Percentiles rank a stretch among this genome's conserved stretches.
Conservation (phyloP, 2,113 vertebrate species). For the Pycnonotus jocosus region DNA sequence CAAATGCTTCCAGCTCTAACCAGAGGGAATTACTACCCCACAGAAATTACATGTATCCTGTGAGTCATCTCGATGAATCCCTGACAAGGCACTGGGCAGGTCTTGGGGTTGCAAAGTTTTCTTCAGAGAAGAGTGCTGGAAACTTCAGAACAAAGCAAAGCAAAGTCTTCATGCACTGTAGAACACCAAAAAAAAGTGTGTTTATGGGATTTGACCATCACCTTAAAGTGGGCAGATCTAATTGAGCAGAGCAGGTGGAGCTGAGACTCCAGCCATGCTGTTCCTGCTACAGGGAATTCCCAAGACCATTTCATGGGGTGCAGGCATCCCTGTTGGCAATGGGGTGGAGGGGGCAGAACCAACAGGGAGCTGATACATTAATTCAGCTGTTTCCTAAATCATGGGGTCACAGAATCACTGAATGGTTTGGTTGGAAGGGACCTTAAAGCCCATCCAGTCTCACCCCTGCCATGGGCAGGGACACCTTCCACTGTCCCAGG, state of each 20-base stretch:
- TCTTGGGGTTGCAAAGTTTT: neutral
- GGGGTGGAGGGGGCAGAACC: neutral
- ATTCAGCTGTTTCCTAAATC: neutral
- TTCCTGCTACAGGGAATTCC: neutral
- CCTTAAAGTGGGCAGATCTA: neutral
- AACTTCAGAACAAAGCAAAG: neutral
- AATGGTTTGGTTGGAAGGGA: neutral
- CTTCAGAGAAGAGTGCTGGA: neutral
- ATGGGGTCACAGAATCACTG: neutral
- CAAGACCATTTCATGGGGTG: neutral
- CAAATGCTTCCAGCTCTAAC: neutral
- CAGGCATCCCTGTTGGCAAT: neutral
- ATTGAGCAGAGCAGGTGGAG: neutral
- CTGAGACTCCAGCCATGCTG: neutral
- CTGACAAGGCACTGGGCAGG: neutral
- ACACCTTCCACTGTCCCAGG: neutral
- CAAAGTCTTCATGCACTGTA: neutral
- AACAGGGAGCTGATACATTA: neutral
- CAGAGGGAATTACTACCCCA: neutral
- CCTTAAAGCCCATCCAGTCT: rapidly evolving
- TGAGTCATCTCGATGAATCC: neutral
- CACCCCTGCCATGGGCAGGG: neutral
- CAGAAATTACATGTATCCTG: neutral
- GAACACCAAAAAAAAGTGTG: rapidly evolving
- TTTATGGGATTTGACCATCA: neutral